These are phyloP conservation scores for Tricholaema leucomelas DNA, from an alignment of 2,113 vertebrate species.

Conservation along the genomic window DNA sequence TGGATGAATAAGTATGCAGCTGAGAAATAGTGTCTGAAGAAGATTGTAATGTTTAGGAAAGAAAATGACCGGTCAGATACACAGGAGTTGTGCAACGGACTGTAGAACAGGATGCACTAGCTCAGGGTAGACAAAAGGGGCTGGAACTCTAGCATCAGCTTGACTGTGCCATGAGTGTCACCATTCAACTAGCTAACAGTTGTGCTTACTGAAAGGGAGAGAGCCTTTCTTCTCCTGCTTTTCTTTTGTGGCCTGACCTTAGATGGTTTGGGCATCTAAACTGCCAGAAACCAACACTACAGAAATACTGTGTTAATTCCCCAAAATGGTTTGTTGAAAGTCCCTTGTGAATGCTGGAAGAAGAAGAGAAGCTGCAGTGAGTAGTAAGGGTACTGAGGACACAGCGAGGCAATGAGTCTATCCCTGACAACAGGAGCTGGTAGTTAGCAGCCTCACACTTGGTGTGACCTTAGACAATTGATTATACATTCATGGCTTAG, in stretches of 20 bases:
- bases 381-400: background rate
- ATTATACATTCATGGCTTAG: rapidly evolving
- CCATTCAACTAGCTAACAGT: rapidly evolving
- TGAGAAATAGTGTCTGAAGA: background rate
- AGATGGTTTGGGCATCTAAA: background rate
- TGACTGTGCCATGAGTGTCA: background rate
- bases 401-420: rapidly evolving
- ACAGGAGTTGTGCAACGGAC: background rate
- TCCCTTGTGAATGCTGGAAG: background rate
- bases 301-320: too few species aligned
- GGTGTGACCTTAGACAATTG: background rate
- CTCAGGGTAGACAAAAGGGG: background rate
- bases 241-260: background rate
- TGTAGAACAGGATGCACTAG: background rate
- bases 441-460: background rate
- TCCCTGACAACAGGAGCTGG: background rate
- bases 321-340: background rate
- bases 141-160: rapidly evolving
- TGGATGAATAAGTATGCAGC: background rate
- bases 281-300: rapidly evolving
- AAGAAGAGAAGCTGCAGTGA: background rate
- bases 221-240: background rate
- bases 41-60: background rate
- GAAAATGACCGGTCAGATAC: background rate
- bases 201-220: background rate